Conservation (phyloP, 2,113 vertebrate genomes). For the Quiscalus mexicanus region DNA sequence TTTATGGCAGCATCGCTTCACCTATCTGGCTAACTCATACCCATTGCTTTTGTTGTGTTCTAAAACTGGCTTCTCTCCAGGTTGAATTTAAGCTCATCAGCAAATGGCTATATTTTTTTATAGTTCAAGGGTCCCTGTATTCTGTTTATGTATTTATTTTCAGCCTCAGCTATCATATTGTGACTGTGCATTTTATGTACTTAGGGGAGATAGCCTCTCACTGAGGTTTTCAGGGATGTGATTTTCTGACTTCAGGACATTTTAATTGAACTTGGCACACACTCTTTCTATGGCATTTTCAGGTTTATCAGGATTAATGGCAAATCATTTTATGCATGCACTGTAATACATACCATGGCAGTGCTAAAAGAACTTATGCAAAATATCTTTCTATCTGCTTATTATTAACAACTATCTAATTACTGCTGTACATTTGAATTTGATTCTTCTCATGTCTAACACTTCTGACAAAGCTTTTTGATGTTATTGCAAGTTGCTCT, state of each 20-base stretch:
- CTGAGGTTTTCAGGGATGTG: background rate
- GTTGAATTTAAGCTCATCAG: background rate
- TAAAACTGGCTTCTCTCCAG: background rate
- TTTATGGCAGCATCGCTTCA: background rate
- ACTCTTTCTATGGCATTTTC: background rate
- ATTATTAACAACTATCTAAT: background rate
- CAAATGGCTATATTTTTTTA: background rate
- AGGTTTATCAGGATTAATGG: background rate
- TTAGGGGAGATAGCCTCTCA: background rate
- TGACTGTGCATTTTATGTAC: background rate
- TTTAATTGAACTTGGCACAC: background rate
- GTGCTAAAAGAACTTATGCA: background rate
- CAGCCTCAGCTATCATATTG: background rate
- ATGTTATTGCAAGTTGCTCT: background rate
- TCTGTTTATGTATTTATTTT: background rate
- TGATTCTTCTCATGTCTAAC: background rate
- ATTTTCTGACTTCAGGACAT: background rate
- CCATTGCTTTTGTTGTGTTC: background rate
- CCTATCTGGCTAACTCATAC: background rate
- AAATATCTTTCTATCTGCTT: background rate
- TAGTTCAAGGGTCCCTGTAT: background rate
- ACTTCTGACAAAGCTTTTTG: background rate
- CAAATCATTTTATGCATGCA: background rate
- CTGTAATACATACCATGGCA: background rate
- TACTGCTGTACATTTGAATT: background rate